These are phyloP conservation scores for Schizothorax lantsangensis DNA, from an alignment of 2,797 vertebrate species.

Conservation along the genomic window DNA sequence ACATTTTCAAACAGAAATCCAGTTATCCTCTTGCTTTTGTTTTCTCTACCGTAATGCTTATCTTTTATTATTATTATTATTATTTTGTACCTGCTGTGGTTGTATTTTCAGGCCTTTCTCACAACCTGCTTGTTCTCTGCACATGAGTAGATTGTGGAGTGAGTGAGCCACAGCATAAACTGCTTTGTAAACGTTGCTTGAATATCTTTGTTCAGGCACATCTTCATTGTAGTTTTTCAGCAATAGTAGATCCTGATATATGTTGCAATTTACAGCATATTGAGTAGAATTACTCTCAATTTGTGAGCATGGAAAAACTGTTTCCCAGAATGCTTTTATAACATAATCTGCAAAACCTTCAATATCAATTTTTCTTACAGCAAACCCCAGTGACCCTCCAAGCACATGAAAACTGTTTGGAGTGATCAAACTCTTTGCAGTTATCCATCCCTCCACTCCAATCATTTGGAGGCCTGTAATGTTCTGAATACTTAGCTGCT, in stretches of 20 bases:
- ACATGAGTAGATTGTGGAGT: constrained; percentile 71
- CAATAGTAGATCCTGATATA: constrained; percentile 64
- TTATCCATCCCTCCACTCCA: constrained; percentile 80
- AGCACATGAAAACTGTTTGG: constrained; percentile 72
- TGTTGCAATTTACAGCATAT: constrained; percentile 58
- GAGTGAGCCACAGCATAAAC: constrained; percentile 77
- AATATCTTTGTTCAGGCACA: constrained; percentile 73
- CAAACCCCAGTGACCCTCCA: constrained; percentile 76
- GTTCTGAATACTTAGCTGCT: constrained; percentile 71
- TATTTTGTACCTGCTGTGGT: constrained; percentile 67
- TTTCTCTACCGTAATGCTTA: background rate
- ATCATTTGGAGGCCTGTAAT: constrained; percentile 77
- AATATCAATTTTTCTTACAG: constrained; percentile 73
- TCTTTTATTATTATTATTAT: background rate
- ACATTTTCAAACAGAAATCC: background rate
- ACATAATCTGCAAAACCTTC: constrained; percentile 72
- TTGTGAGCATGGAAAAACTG: constrained; percentile 63
- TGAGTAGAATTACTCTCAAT: background rate
- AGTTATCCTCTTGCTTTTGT: constrained; percentile 2
- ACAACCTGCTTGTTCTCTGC: constrained; percentile 66
- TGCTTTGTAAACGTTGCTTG: constrained; percentile 77
- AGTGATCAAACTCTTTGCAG: constrained; percentile 75
- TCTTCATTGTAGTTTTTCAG: constrained; percentile 70
- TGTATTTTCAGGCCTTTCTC: constrained; percentile 61
- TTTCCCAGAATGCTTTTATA: constrained; percentile 73